These are phyloP conservation scores for Pampus argenteus DNA, from an alignment of 2,797 vertebrate genomes.

Conservation along the genomic window DNA sequence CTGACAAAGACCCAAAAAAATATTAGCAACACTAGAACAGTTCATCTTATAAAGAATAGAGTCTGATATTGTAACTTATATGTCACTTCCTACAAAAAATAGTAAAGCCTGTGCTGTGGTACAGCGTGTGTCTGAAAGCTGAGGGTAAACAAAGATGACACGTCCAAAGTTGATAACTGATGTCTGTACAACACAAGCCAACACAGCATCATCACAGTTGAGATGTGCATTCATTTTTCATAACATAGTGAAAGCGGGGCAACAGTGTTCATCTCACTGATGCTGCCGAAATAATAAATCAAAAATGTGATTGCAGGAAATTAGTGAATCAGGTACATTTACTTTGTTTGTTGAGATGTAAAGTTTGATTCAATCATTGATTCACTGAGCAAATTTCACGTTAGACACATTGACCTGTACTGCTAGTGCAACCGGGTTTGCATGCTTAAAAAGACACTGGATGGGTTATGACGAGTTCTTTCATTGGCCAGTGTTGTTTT, in stretches of 20 bases:
- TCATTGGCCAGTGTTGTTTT: conserved; percentile 55
- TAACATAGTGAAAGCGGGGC: too few relatives aligned
- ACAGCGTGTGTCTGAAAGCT: background rate
- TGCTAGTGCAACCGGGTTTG: background rate
- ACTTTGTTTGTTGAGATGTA: too few relatives aligned
- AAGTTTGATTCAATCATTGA: background rate
- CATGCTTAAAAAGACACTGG: conserved; percentile 7
- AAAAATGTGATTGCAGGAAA: too few relatives aligned
- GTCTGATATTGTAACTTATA: conserved; percentile 26
- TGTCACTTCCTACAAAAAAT: background rate
- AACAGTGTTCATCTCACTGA: too few relatives aligned
- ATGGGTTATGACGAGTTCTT: conserved; percentile 35
- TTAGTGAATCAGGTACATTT: too few relatives aligned
- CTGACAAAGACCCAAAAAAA: conserved; percentile 26
- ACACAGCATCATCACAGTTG: background rate
- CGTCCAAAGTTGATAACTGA: conserved; percentile 1
- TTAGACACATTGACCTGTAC: background rate
- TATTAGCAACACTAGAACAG: conserved; percentile 21
- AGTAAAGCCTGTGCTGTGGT: background rate
- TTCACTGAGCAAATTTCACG: conserved; percentile 1
- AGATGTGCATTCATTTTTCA: too few relatives aligned
- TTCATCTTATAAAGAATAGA: conserved; percentile 29
- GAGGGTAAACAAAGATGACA: conserved; percentile 11
- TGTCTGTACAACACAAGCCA: background rate
- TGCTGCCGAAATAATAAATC: too few relatives aligned